Evolutionary conservation across 2,888 invertebrate genomes (phyloP).

Genomic region (Chrysopilus asiliformis): DNA sequence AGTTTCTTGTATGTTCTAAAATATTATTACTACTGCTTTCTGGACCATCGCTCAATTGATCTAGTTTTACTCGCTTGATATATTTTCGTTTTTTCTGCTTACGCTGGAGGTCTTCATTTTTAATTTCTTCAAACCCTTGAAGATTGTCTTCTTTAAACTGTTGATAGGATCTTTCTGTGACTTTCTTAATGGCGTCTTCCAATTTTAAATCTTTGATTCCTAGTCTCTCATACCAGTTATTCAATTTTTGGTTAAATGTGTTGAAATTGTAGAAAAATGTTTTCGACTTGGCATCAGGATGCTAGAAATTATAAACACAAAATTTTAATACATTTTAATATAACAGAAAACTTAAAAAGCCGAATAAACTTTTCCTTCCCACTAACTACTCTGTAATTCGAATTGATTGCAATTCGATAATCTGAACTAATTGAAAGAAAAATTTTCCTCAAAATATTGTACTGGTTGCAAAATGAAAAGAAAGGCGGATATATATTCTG

Average conservation of each 20-base stretch:
- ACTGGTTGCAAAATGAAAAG: too few species aligned
- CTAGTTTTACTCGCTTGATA: conserved; percentile 30
- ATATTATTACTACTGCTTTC: too few species aligned
- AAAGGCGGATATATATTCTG: too few species aligned
- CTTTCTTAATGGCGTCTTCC: conserved; percentile 33
- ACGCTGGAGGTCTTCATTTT: conserved; percentile 23
- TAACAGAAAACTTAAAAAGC: too few species aligned
- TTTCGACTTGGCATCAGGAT: conserved; percentile 25
- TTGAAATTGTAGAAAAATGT: conserved; percentile 32
- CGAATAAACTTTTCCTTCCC: not conserved
- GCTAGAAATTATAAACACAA: too few species aligned
- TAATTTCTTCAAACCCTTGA: conserved; percentile 27
- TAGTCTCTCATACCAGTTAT: conserved; percentile 37
- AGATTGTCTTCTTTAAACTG: conserved; percentile 40
- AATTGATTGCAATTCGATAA: too few species aligned
- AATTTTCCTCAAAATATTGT: too few species aligned
- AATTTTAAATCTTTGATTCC: conserved; percentile 32
- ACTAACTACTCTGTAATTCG: too few species aligned
- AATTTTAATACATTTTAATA: too few species aligned
- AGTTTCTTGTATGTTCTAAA: too few species aligned
- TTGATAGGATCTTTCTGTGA: conserved; percentile 47
- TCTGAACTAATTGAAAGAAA: too few species aligned
- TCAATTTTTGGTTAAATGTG: conserved; percentile 38
- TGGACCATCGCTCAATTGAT: too few species aligned
- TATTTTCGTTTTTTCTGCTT: conserved; percentile 30